Evolutionary conservation across 64 coral and sea anemone genomes (phyloP), one percentile per base, ranked within the genome.

Genomic region (Actinia tenebrosa): DNA sequence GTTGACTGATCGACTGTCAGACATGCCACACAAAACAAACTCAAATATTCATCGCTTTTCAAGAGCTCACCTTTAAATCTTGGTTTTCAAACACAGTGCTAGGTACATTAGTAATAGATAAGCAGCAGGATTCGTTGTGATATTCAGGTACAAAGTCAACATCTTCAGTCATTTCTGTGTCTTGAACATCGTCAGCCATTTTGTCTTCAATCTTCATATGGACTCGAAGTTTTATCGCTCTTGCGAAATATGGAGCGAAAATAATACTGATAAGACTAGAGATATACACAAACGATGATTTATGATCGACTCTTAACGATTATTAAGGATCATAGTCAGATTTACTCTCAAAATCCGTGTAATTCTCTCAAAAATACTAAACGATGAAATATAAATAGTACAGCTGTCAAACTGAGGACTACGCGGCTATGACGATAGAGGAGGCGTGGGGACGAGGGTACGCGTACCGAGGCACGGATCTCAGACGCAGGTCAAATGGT

Each of bases 81-180:
- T 88, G 25, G 90, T 97, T 88, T 26, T 97, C 91, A 84, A 84
- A 97, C 27, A 97, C 91, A 87, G 52, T 61, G 23, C 77, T 83
- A 8, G 94, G 94, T 16, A 93, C 80, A 71, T 97, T 97, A 44
- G 94, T 97, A 14, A 97, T 88, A 16, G 94, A 97, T 44, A 97
- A 66, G 93, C 94, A 92, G 25, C 85, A 88, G 8, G 58, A 83
- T 23, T 83, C 72, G 26, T 97, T 89, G 17, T 85, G 71, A 61
- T 82, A 69, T 77, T 89, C 89, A 3, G 58, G 77, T 19, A 13
- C 60, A 50, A 87, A 53, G 20, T 25, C 87, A 16, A 63, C 23
- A 56, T 20, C 22, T n/a, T 85, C 83, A 50, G 79, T 52, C 69
- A 75, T 75, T 75, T 75, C 69, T 75, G 69, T 75, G 14, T 81